Percentiles rank a stretch among this genome's conserved stretches.
phyloP scores from a whole-genome alignment of 2,113 vertebrate species.

The Pteruthius melanotis region DNA sequence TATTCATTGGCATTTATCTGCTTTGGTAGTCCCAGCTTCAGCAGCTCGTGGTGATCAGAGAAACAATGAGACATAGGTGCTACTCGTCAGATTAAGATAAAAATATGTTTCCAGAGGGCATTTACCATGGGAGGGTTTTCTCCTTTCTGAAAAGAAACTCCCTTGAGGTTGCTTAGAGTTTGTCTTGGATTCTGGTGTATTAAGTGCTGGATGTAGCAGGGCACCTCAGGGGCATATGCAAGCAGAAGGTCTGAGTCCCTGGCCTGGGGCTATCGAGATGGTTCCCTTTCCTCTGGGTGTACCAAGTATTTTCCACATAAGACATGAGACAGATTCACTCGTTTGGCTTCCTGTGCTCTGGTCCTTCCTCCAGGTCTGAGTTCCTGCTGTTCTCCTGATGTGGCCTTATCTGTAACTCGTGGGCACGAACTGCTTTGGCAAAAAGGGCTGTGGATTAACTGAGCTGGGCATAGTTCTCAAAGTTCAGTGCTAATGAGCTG shows the following conservation, averaged over 20 bases:
- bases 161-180: background rate
- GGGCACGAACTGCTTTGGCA: background rate
- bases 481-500: constrained; percentile 31
- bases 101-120: background rate
- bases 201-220: background rate
- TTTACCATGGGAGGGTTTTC: background rate
- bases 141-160: background rate
- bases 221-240: fast-evolving
- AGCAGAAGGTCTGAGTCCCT: background rate
- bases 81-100: background rate
- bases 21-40: background rate
- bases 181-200: background rate
- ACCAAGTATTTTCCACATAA: background rate
- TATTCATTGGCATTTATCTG: background rate
- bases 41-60: background rate
- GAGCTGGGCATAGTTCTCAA: background rate
- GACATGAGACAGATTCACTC: background rate
- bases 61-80: background rate
- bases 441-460: background rate
- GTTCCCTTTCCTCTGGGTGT: background rate
- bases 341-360: background rate
- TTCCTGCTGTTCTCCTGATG: background rate
- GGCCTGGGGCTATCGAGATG: background rate
- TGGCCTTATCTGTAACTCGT: background rate
- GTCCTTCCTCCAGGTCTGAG: background rate